Conservation (phyloP, 2,113 vertebrate species). For the Misgurnus anguillicaudatus region DNA sequence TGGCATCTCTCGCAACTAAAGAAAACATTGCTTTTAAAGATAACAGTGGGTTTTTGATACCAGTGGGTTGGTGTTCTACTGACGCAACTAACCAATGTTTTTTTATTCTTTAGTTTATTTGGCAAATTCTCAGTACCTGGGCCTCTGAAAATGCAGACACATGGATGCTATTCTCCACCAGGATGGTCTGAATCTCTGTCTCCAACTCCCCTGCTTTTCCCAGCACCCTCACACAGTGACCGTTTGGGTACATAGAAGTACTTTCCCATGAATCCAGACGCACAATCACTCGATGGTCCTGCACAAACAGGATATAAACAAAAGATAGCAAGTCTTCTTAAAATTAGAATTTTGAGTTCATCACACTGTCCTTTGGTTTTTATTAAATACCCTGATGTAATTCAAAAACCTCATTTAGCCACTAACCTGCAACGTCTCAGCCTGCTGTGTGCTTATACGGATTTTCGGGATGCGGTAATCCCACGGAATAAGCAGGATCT, state of each 20-base stretch:
- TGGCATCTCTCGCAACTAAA: slow-evolving; percentile 90
- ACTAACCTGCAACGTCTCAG: slow-evolving; percentile 86
- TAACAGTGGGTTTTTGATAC: too few species aligned
- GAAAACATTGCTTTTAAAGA: slow-evolving; percentile 6
- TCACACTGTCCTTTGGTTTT: background rate
- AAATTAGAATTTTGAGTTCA: too few species aligned
- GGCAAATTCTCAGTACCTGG: too few species aligned
- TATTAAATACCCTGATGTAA: background rate
- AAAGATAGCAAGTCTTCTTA: background rate
- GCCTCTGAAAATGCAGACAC: slow-evolving; percentile 90
- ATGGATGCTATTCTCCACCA: slow-evolving; percentile 90
- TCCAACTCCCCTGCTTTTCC: slow-evolving; percentile 90
- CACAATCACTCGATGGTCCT: slow-evolving; percentile 92
- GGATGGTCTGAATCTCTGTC: slow-evolving; percentile 89
- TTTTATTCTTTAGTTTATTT: too few species aligned
- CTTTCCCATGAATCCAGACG: slow-evolving; percentile 94
- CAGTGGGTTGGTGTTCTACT: background rate
- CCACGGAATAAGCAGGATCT: slow-evolving; percentile 88
- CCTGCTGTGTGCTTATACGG: slow-evolving; percentile 92
- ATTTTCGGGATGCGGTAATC: slow-evolving; percentile 94
- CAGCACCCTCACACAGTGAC: slow-evolving; percentile 89
- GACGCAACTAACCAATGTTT: background rate
- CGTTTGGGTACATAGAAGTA: slow-evolving; percentile 89
- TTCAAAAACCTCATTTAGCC: background rate
- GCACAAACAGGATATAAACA: background rate